phyloP scores from a whole-genome alignment of 2,888 invertebrate genomes.

The Tribolium freemani region DNA sequence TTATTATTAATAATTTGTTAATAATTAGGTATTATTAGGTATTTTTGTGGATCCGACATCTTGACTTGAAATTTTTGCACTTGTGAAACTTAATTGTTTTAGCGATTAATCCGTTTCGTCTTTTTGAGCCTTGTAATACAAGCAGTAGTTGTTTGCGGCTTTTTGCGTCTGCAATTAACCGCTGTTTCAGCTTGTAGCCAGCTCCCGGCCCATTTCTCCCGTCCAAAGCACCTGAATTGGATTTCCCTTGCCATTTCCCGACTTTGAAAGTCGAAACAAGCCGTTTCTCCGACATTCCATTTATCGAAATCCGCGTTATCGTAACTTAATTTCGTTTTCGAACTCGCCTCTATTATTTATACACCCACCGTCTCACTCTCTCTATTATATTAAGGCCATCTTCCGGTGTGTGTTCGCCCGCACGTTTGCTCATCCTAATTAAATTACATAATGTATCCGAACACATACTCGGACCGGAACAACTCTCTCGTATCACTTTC shows the following conservation, averaged over 20 bases:
- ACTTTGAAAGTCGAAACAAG: background rate
- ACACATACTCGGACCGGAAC: background rate
- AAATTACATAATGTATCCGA: slow-evolving; percentile 3
- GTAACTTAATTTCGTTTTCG: background rate
- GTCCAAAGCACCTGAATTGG: background rate
- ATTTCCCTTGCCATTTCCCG: background rate
- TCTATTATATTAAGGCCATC: background rate
- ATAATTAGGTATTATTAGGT: too few species aligned
- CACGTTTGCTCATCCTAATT: background rate
- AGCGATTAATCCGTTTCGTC: too few species aligned
- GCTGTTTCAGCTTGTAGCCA: background rate
- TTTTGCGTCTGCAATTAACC: background rate
- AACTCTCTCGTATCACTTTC: background rate
- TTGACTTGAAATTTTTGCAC: too few species aligned
- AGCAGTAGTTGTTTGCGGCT: too few species aligned
- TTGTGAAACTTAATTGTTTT: too few species aligned
- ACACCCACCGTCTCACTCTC: background rate
- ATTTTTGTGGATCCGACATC: too few species aligned
- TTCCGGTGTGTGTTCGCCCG: background rate
- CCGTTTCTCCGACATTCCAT: background rate
- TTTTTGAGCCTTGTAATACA: too few species aligned
- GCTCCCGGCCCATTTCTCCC: background rate
- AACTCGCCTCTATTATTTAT: background rate
- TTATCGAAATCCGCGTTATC: background rate
- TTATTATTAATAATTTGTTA: too few species aligned